Evolutionary conservation across 2,113 vertebrate species (phyloP), one percentile per base, ranked within the genome.

Genomic region (Rhabdomys dilectus): DNA sequence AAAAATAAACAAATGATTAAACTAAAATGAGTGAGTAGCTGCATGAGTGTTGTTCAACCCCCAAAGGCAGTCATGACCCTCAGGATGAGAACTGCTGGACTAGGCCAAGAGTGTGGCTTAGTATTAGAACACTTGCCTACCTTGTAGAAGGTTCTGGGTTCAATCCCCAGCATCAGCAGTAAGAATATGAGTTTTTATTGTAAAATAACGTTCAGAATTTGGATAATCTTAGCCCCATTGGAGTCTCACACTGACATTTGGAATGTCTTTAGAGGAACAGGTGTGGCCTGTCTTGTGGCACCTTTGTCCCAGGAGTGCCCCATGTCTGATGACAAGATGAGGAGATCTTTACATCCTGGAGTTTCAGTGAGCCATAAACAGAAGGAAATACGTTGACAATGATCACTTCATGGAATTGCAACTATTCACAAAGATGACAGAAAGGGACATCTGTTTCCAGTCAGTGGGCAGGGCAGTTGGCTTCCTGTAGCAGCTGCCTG

Each of bases 401-500:
- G 60, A 80, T 91, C 96, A 39, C 36, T 6, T 93, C 94, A 60
- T 76, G 85, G 97, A 95, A 97, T 82, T 56, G 81, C 77, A 94
- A 2, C 94, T 96, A 85, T 96, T 93, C 45, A 60, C 86, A 60
- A 60, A 88, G 94, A 96, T 86, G 97, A 98, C 72, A 97, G 96
- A 96, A 95, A 81, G 85, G 73, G 91, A 86, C 97, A 94, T 96
- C 85, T 97, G 97, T 96, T 97, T 97, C 87, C 77, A 97, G 95
- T 95, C 96, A 84, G 91, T 90, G 96, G 86, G 92, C 88, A 81
- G 77, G 93, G 91, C 89, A 70, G 48, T 94, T 70, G 95, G 97
- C 81, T 95, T 96, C 97, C 95, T 86, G 11, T n/a, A 86, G 87
- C 97, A 97, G 95, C 96, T 98, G 96, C 95, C 42, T 45, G 68